Evolutionary conservation across 1,140 invertebrate species (phyloP).

Genomic region (Apis florea): DNA sequence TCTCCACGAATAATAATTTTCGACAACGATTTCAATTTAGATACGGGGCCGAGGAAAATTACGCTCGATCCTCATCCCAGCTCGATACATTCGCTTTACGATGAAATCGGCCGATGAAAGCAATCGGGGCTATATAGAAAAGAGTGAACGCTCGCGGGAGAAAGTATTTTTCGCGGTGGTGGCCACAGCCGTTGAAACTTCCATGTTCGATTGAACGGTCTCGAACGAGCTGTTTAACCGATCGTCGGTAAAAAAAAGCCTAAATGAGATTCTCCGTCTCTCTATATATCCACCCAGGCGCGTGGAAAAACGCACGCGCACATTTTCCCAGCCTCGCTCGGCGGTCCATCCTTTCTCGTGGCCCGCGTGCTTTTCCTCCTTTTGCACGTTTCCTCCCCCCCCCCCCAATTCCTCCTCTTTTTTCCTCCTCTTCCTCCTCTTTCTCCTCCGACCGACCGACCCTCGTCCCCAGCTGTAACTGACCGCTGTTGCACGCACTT

Average conservation of each 20-base stretch:
- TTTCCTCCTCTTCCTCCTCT: background rate
- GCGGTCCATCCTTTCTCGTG: background rate
- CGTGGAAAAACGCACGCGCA: background rate
- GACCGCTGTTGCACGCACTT: background rate
- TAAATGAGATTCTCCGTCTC: slow-evolving; percentile 49
- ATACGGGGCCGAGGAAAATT: slow-evolving; percentile 20
- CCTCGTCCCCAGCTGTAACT: background rate
- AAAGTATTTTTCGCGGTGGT: slow-evolving; percentile 44
- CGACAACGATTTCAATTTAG: slow-evolving; percentile 46
- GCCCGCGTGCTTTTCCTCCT: background rate
- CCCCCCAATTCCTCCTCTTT: background rate
- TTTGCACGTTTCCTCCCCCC: background rate
- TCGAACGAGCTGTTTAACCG: slow-evolving; percentile 53
- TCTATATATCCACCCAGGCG: background rate
- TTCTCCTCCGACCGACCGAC: background rate
- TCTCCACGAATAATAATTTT: slow-evolving; percentile 26
- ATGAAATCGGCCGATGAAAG: slow-evolving; percentile 15
- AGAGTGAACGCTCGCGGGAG: slow-evolving; percentile 14
- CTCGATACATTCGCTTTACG: background rate
- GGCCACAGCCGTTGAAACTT: slow-evolving; percentile 38
- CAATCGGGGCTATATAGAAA: slow-evolving; percentile 30
- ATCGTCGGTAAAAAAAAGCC: slow-evolving; percentile 41
- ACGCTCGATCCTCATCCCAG: background rate
- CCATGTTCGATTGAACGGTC: slow-evolving; percentile 43
- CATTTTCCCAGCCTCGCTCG: background rate